These are phyloP conservation scores for Salvator merianae DNA, from an alignment of 2,113 vertebrate genomes.

Conservation along the genomic window DNA sequence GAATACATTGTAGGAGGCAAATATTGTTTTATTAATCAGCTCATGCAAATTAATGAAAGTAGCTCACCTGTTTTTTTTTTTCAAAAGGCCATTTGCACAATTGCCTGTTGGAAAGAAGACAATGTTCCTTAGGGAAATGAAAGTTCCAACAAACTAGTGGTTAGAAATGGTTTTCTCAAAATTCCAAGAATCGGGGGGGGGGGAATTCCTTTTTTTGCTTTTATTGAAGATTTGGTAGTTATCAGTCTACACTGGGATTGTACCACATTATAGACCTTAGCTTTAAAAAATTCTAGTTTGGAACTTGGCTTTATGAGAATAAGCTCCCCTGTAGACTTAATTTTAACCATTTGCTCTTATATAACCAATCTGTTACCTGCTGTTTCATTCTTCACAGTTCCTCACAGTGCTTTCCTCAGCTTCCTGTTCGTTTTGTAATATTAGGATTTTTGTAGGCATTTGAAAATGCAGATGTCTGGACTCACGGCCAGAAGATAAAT, in stretches of 20 bases:
- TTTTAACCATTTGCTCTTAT: background rate
- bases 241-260: background rate
- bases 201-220: background rate
- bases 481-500: background rate
- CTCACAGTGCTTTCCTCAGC: background rate
- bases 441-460: background rate
- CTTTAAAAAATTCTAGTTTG: conserved; percentile 7
- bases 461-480: fast-evolving
- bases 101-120: background rate
- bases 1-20: background rate
- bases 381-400: background rate
- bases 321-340: background rate
- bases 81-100: background rate
- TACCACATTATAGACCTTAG: background rate
- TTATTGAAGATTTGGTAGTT: background rate
- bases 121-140: conserved; percentile 14
- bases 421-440: too few relatives aligned
- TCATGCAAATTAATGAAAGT: background rate
- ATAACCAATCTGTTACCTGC: background rate
- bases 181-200: background rate
- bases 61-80: background rate
- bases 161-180: background rate
- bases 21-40: background rate
- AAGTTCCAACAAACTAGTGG: background rate
- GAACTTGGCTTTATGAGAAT: background rate